Evolutionary conservation across 2,113 vertebrate species (phyloP).

Genomic region (Nesogale talazaci): DNA sequence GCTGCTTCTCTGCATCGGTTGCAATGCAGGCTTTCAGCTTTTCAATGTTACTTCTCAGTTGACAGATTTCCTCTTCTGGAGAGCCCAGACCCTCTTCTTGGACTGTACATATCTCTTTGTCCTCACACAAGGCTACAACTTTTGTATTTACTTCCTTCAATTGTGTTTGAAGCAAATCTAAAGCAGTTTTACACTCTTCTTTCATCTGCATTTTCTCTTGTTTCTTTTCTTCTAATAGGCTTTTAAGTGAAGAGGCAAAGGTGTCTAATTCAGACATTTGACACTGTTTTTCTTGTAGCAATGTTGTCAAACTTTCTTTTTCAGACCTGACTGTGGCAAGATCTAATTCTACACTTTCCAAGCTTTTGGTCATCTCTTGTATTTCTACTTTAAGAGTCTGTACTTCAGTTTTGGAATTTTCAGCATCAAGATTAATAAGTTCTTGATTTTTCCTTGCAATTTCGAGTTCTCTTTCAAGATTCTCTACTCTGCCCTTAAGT

Average conservation of each 20-base stretch:
- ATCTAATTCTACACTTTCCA: conserved; percentile 70
- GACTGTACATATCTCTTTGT: conserved; percentile 63
- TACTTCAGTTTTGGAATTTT: conserved; percentile 41
- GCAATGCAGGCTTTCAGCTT: conserved; percentile 91
- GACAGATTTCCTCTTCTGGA: conserved; percentile 86
- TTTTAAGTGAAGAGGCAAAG: conserved; percentile 43
- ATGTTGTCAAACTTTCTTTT: conserved; percentile 85
- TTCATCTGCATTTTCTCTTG: conserved; percentile 73
- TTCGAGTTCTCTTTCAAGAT: conserved; percentile 85
- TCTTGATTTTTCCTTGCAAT: conserved; percentile 60
- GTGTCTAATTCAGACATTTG: conserved; percentile 61
- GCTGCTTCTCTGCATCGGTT: conserved; percentile 89
- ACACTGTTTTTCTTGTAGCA: conserved; percentile 75
- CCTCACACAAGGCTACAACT: conserved; percentile 77
- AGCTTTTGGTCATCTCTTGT: conserved; percentile 68
- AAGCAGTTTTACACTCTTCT: conserved; percentile 72
- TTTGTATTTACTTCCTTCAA: conserved; percentile 81
- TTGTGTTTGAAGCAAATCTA: conserved; percentile 83
- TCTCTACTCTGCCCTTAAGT: conserved; percentile 86
- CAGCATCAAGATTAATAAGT: not conserved
- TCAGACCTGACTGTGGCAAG: conserved; percentile 84
- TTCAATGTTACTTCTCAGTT: conserved; percentile 88
- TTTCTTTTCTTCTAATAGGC: conserved; percentile 81
- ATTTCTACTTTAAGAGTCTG: conserved; percentile 26
- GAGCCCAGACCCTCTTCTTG: conserved; percentile 82